Percentiles rank a stretch among this genome's conserved stretches.
Evolutionary conservation across 2,888 invertebrate species (phyloP).

Genomic region (Tiphia femorata): DNA sequence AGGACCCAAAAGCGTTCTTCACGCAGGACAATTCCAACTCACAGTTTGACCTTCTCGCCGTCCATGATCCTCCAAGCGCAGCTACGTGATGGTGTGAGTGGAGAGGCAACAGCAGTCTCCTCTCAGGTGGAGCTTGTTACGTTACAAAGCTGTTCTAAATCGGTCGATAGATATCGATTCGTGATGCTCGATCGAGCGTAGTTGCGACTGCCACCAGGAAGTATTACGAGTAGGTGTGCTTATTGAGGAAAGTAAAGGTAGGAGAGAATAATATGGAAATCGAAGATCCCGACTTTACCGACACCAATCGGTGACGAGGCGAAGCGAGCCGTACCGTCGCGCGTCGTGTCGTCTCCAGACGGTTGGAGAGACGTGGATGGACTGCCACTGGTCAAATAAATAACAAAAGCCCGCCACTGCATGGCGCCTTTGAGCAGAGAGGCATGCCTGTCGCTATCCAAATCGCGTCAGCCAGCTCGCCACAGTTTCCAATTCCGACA

Average conservation of each 20-base stretch:
- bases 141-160: neutral
- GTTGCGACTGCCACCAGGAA: too few species aligned
- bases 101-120: too few species aligned
- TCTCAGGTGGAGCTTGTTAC: too few species aligned
- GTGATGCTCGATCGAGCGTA: too few species aligned
- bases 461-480: constrained; percentile 33
- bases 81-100: too few species aligned
- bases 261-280: neutral
- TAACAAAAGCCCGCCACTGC: constrained; percentile 44
- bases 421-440: constrained; percentile 45
- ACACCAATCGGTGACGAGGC: neutral
- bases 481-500: neutral
- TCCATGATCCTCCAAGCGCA: constrained; percentile 57
- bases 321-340: neutral
- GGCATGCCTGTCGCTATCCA: constrained; percentile 37
- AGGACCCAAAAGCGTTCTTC: neutral
- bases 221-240: too few species aligned
- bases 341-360: constrained; percentile 16
- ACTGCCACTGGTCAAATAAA: constrained; percentile 58
- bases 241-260: neutral
- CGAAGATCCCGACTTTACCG: too few species aligned
- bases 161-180: too few species aligned
- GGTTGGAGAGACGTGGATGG: constrained; percentile 31
- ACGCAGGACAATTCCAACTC: constrained; percentile 41
- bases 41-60: constrained; percentile 63